Conservation (phyloP, 92 coral and sea anemone species). For the Actinernus sp. region DNA sequence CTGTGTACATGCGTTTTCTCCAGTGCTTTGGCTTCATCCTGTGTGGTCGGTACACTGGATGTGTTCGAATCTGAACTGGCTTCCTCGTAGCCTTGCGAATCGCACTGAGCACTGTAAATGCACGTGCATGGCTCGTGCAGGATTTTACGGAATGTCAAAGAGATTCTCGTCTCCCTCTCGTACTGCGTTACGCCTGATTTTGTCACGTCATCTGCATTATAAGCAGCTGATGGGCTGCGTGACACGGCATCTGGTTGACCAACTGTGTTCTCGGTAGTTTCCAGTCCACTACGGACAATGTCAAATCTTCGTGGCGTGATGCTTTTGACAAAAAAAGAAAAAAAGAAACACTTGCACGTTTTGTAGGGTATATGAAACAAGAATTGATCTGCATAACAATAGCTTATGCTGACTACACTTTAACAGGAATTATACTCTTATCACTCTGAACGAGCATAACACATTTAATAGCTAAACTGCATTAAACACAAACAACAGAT, state of each 20-base stretch:
- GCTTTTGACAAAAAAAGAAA: constrained; percentile 47
- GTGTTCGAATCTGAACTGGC: constrained; percentile 7
- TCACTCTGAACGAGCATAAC: too few relatives aligned
- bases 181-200: constrained; percentile 74
- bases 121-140: constrained; percentile 82
- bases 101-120: constrained; percentile 69
- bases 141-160: constrained; percentile 93
- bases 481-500: too few relatives aligned
- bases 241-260: constrained; percentile 3
- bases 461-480: too few relatives aligned
- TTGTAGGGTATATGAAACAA: too few relatives aligned
- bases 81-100: constrained; percentile 65
- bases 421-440: too few relatives aligned
- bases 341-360: not conserved
- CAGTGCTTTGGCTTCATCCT: constrained; percentile 78
- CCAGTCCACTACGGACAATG: constrained; percentile 26
- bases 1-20: constrained; percentile 88
- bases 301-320: constrained; percentile 98
- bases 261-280: constrained; percentile 16
- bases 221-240: not conserved
- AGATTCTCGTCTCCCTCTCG: constrained; percentile 80
- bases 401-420: too few relatives aligned
- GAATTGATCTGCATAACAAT: too few relatives aligned
- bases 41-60: constrained; percentile 64
- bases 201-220: constrained; percentile 5